Percentiles rank a stretch among this genome's conserved stretches.
Evolutionary conservation across 2,888 invertebrate species (phyloP).

Genomic region (Flexamia atlantica): DNA sequence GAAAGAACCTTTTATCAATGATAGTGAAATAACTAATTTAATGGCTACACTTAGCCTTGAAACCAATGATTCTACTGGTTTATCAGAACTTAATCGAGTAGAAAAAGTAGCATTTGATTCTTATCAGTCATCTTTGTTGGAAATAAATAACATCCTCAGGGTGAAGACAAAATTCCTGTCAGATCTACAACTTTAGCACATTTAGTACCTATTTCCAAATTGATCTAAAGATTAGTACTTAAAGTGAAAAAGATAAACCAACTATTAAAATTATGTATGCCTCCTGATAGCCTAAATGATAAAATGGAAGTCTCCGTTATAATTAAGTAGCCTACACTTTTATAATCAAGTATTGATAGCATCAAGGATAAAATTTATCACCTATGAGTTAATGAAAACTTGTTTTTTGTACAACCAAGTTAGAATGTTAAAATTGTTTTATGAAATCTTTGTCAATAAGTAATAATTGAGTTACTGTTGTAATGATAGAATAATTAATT

Average conservation of each 20-base stretch:
- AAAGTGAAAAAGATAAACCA: not conserved
- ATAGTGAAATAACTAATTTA: conserved; percentile 3
- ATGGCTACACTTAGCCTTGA: conserved; percentile 15
- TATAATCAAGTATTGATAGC: no score
- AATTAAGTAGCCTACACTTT: no score
- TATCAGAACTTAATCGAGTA: conserved; percentile 15
- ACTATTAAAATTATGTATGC: not conserved
- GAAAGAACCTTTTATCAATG: conserved; percentile 11
- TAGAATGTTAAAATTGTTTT: no score
- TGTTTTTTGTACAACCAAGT: no score
- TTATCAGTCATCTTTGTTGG: conserved; percentile 26
- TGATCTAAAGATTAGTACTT: not conserved
- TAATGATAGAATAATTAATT: no score
- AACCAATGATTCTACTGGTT: conserved; percentile 1
- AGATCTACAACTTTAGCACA: conserved; percentile 29
- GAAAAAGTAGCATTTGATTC: conserved; percentile 23
- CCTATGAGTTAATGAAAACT: no score
- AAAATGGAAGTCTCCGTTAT: no score
- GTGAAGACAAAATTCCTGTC: conserved; percentile 30
- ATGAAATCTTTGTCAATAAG: no score
- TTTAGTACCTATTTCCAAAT: not conserved
- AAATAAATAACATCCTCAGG: conserved; percentile 27
- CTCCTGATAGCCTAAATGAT: no score
- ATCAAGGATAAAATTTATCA: no score
- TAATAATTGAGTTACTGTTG: no score